A percentile compares a stretch with the other conserved stretches of the same genome.
phyloP scores from a whole-genome alignment of 2,113 vertebrate genomes.

The Oxyruncus cristatus region DNA sequence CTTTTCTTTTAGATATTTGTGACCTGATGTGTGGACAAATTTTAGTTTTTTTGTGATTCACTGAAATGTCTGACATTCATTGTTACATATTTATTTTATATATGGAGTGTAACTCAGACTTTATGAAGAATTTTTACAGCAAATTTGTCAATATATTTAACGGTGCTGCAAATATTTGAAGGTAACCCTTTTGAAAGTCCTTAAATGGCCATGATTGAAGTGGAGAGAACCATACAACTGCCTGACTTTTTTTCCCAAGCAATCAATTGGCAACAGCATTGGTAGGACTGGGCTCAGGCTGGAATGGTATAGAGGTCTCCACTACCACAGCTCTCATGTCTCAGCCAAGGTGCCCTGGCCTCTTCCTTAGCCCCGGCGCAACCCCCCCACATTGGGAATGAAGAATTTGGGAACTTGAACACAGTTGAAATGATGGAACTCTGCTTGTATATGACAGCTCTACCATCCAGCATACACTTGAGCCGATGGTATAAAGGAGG shows the following conservation, averaged over 20 bases:
- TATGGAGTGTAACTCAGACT: not conserved
- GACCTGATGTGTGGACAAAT: not conserved
- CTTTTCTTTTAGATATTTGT: not conserved
- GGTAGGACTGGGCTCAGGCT: not conserved
- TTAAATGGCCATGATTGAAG: not conserved
- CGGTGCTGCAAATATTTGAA: not conserved
- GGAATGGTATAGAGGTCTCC: not conserved
- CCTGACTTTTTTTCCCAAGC: not conserved
- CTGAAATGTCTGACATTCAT: not conserved
- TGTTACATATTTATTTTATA: not conserved
- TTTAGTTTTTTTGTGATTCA: not conserved
- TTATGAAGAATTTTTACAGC: not conserved
- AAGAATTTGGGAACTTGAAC: not conserved
- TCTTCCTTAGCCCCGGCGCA: not conserved
- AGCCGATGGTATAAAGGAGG: not conserved
- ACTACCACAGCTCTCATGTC: not conserved
- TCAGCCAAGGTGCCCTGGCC: not conserved
- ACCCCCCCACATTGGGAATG: not conserved
- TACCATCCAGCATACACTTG: not conserved
- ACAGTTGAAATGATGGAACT: not conserved
- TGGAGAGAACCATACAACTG: not conserved
- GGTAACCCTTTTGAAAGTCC: not conserved
- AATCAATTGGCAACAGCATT: not conserved
- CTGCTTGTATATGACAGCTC: not conserved
- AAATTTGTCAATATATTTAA: not conserved